Percentiles rank a stretch among this genome's conserved stretches.
Evolutionary conservation across 2,888 invertebrate genomes (phyloP).

Genomic region (Platycheirus rosarum): DNA sequence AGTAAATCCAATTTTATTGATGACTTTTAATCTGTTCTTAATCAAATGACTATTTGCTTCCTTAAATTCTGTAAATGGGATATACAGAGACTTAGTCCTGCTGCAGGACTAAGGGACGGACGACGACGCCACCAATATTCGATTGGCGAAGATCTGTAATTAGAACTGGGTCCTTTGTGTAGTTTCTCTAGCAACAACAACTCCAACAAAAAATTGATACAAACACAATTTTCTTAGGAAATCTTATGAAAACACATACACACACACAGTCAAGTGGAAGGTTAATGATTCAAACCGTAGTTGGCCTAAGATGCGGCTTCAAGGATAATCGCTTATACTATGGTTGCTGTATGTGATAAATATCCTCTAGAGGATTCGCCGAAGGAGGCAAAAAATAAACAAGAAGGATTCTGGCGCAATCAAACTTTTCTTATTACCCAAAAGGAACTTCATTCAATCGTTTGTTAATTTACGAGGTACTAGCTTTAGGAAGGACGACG

Average conservation of each 20-base stretch:
- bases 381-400: slow-evolving; percentile 15
- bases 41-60: slow-evolving; percentile 67
- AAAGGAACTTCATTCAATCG: slow-evolving; percentile 73
- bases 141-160: slow-evolving; percentile 71
- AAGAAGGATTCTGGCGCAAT: slow-evolving; percentile 71
- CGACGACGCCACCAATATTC: slow-evolving; percentile 61
- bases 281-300: slow-evolving; percentile 70
- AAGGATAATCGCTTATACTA: slow-evolving; percentile 63
- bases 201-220: slow-evolving; percentile 23
- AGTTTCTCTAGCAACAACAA: slow-evolving; percentile 48
- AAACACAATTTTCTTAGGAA: slow-evolving; percentile 1
- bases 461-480: slow-evolving; percentile 74
- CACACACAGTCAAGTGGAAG: slow-evolving; percentile 24
- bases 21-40: slow-evolving; percentile 74
- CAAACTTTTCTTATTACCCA: slow-evolving; percentile 74
- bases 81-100: slow-evolving; percentile 6
- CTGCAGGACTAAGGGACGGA: slow-evolving; percentile 35
- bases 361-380: slow-evolving; percentile 62
- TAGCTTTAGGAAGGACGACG: slow-evolving; percentile 6
- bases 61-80: slow-evolving; percentile 7
- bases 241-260: background rate
- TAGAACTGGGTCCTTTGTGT: slow-evolving; percentile 67
- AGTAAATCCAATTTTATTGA: slow-evolving; percentile 74
- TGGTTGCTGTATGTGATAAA: slow-evolving; percentile 60
- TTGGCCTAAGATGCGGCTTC: slow-evolving; percentile 43